A percentile compares a stretch with the other conserved stretches of the same genome.
Evolutionary conservation across 2,113 vertebrate species (phyloP).

Genomic region (Mobula birostris): DNA sequence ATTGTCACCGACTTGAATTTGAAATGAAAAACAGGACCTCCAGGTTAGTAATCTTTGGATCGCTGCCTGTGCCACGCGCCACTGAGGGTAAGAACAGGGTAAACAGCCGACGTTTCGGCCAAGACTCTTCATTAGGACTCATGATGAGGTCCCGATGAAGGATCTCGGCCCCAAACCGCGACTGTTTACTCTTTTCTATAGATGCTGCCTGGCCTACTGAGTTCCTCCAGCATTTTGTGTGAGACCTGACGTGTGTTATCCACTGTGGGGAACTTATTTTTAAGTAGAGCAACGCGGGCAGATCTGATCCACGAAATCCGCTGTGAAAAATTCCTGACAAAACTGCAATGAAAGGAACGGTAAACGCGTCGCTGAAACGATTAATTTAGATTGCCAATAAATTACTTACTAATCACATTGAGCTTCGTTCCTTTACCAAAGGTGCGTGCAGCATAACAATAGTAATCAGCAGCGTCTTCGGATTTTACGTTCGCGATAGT

Average conservation of each 20-base stretch:
- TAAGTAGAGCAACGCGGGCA: background rate
- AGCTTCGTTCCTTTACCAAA: slow-evolving; percentile 5
- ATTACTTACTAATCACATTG: background rate
- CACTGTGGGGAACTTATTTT: too few species aligned
- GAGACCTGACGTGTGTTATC: too few species aligned
- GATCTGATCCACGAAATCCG: background rate
- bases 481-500: background rate
- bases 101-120: too few species aligned
- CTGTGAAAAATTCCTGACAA: too few species aligned
- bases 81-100: too few species aligned
- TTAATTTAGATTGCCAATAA: background rate
- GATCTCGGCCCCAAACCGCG: too few species aligned
- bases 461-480: background rate
- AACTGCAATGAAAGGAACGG: background rate
- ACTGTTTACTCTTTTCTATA: too few species aligned
- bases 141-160: too few species aligned
- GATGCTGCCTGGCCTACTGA: too few species aligned
- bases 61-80: background rate
- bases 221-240: too few species aligned
- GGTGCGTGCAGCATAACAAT: background rate
- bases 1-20: background rate
- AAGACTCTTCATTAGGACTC: too few species aligned
- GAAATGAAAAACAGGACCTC: background rate
- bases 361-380: background rate
- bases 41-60: background rate